Evolutionary conservation across 2,113 vertebrate genomes (phyloP).

Genomic region (Pachypanchax playfairii): DNA sequence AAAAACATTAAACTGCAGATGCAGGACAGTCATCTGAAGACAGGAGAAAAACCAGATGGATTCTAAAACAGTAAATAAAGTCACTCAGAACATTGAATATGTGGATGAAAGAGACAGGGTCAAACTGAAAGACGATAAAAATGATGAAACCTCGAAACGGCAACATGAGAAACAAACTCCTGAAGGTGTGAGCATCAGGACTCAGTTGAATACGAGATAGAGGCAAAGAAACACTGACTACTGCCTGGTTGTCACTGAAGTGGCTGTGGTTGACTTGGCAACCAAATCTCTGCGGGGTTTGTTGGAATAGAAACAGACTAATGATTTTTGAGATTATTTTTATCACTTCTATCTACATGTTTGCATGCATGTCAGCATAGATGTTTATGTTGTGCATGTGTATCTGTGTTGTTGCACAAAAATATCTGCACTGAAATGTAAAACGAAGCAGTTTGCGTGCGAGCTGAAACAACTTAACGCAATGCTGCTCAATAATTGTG

Average conservation of each 20-base stretch:
- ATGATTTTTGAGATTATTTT: slow-evolving; percentile 45
- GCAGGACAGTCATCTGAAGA: neutral
- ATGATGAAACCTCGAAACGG: neutral
- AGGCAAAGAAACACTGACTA: slow-evolving; percentile 42
- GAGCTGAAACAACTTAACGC: neutral
- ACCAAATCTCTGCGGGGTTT: slow-evolving; percentile 60
- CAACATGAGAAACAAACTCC: neutral
- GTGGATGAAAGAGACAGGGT: neutral
- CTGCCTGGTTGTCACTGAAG: slow-evolving; percentile 45
- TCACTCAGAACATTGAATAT: neutral
- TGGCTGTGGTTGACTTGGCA: slow-evolving; percentile 71
- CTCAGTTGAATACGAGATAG: slow-evolving; percentile 36
- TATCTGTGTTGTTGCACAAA: neutral
- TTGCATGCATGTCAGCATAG: neutral
- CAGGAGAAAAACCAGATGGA: neutral
- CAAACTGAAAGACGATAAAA: neutral
- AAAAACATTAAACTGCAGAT: neutral
- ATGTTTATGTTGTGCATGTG: neutral
- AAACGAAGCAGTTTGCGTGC: neutral
- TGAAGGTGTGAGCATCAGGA: slow-evolving; percentile 1
- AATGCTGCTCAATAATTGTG: neutral
- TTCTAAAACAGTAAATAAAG: neutral
- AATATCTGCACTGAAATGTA: neutral
- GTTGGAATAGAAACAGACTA: slow-evolving; percentile 53
- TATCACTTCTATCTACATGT: slow-evolving; percentile 16